A percentile compares a stretch with the other conserved stretches of the same genome.
These are phyloP conservation scores for Synanthedon tipuliformis DNA, from an alignment of 2,888 invertebrate genomes.

Conservation along the genomic window DNA sequence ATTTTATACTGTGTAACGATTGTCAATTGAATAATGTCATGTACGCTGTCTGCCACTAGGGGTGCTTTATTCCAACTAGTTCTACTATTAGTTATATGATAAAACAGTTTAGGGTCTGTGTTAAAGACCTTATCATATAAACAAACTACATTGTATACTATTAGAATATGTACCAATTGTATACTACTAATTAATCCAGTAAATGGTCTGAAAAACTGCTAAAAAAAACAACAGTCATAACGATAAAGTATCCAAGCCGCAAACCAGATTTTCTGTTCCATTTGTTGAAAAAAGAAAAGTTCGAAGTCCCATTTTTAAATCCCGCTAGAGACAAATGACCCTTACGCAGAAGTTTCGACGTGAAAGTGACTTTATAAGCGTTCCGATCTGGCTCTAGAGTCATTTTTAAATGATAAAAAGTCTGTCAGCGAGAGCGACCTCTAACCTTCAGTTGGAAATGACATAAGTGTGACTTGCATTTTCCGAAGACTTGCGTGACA, in stretches of 20 bases:
- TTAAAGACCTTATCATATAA: too few relatives aligned
- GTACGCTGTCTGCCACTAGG: too few relatives aligned
- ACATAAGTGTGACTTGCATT: background rate
- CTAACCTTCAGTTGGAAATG: background rate
- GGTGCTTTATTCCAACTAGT: too few relatives aligned
- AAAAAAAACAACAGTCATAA: too few relatives aligned
- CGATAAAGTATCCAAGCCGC: background rate
- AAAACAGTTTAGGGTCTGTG: too few relatives aligned
- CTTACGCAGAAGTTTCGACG: slow-evolving; percentile 1
- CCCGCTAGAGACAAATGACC: slow-evolving; percentile 1
- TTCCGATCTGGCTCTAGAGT: background rate
- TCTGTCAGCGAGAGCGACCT: background rate
- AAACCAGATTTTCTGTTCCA: background rate
- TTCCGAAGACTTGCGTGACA: background rate
- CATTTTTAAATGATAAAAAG: background rate
- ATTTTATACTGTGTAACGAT: too few relatives aligned
- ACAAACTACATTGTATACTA: too few relatives aligned
- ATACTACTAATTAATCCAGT: too few relatives aligned
- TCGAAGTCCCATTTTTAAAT: background rate
- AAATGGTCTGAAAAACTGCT: too few relatives aligned
- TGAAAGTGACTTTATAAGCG: background rate
- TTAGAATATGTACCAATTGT: too few relatives aligned
- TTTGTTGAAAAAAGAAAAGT: background rate
- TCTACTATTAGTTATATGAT: too few relatives aligned
- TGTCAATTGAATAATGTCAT: too few relatives aligned